phyloP scores from a whole-genome alignment of 2,113 vertebrate species.

The Daubentonia madagascariensis region DNA sequence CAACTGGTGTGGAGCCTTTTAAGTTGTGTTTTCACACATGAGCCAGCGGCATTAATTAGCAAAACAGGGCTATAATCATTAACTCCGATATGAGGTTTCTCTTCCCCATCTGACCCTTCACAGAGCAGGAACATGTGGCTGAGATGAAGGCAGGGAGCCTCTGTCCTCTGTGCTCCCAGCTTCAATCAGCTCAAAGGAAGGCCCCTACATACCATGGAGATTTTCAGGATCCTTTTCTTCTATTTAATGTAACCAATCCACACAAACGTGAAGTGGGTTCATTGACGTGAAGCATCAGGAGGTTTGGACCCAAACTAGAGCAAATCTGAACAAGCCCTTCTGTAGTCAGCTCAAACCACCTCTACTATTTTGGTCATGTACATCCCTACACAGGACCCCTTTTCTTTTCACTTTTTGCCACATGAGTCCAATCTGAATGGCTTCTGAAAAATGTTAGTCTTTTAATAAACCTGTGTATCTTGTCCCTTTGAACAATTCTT shows the following conservation, averaged over 20 bases:
- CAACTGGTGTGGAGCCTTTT: constrained; percentile 66
- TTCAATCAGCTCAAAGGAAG: constrained; percentile 37
- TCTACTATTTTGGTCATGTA: not conserved
- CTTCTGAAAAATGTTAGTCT: not conserved
- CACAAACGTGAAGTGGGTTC: not conserved
- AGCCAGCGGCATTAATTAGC: constrained; percentile 73
- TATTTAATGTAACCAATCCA: not conserved
- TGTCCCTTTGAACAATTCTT: not conserved
- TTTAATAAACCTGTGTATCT: not conserved
- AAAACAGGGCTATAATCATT: constrained; percentile 59
- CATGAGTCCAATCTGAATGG: not conserved
- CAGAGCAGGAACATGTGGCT: not conserved
- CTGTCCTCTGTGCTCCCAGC: constrained; percentile 37
- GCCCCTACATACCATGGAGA: not conserved
- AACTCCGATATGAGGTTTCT: constrained; percentile 46
- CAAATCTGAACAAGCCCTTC: not conserved
- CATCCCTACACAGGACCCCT: too few relatives aligned
- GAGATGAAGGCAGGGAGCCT: constrained; percentile 27
- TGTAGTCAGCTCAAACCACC: not conserved
- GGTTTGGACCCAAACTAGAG: not conserved
- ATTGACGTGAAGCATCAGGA: not conserved
- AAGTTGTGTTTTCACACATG: constrained; percentile 62
- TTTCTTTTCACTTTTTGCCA: not conserved
- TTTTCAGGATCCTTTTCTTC: not conserved
- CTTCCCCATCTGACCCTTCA: constrained; percentile 37